Evolutionary conservation across 1,140 invertebrate species (phyloP).

Genomic region (Octopus sinensis): DNA sequence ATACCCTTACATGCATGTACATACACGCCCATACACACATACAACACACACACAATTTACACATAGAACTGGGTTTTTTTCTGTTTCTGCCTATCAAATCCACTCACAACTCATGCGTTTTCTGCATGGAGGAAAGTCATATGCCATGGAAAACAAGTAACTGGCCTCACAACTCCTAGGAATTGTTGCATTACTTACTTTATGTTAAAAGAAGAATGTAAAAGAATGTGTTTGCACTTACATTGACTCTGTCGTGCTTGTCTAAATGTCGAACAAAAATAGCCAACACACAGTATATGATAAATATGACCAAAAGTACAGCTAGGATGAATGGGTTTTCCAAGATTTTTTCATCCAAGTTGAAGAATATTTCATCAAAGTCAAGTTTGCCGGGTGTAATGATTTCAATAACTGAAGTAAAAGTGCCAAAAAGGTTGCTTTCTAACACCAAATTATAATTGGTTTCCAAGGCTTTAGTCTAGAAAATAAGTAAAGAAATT

Average conservation of each 20-base stretch:
- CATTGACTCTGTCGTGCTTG: conserved; percentile 23
- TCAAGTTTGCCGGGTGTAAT: conserved; percentile 29
- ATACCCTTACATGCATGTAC: no score
- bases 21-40: no score
- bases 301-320: conserved; percentile 23
- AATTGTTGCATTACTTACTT: neutral
- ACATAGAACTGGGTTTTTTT: neutral
- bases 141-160: neutral
- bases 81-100: neutral
- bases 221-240: conserved; percentile 11
- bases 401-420: conserved; percentile 25
- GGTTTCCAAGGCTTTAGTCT: conserved; percentile 14
- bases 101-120: neutral
- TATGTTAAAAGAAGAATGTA: neutral
- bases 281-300: conserved; percentile 18
- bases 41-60: neutral
- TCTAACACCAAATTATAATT: conserved; percentile 24
- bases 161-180: neutral
- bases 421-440: conserved; percentile 34
- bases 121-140: neutral
- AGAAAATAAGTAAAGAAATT: neutral
- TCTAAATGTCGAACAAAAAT: conserved; percentile 28
- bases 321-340: conserved; percentile 34
- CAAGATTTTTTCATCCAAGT: conserved; percentile 28
- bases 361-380: conserved; percentile 34